Percentiles rank a stretch among this genome's conserved stretches.
These are phyloP conservation scores for Loripinus fragilis DNA, from an alignment of 2,888 invertebrate genomes.

Conservation along the genomic window DNA sequence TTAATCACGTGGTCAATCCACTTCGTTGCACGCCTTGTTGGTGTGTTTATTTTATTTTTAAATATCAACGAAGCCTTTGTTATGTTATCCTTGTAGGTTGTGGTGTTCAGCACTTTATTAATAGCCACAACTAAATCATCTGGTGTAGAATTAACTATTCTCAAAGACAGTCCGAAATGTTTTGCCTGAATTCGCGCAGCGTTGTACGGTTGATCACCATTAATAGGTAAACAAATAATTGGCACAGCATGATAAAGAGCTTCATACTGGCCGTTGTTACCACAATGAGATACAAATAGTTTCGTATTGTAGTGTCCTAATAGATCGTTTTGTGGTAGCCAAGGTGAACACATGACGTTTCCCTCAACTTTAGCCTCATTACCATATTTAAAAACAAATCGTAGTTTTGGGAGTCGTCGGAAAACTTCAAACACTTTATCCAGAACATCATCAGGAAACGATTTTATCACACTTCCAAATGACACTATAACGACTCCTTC, in stretches of 20 bases:
- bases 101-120: background rate
- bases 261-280: constrained; percentile 62
- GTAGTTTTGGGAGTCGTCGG: constrained; percentile 33
- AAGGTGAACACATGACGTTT: constrained; percentile 44
- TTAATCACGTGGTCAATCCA: constrained; percentile 1
- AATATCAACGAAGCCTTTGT: background rate
- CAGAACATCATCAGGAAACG: constrained; percentile 39
- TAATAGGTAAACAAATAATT: constrained; percentile 63
- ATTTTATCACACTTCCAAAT: constrained; percentile 57
- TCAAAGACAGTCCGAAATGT: constrained; percentile 59
- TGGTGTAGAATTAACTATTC: constrained; percentile 36
- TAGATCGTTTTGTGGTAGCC: constrained; percentile 71
- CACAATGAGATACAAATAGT: constrained; percentile 71
- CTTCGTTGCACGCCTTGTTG: background rate
- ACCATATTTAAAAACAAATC: constrained; percentile 37
- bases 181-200: constrained; percentile 51
- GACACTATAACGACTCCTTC: constrained; percentile 65
- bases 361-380: constrained; percentile 14
- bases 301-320: constrained; percentile 62
- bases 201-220: constrained; percentile 64
- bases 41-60: background rate
- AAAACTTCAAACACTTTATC: constrained; percentile 53
- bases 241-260: constrained; percentile 58
- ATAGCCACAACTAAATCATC: background rate
- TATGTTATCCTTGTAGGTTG: background rate